Percentiles rank a stretch among this genome's conserved stretches.
These are phyloP conservation scores for Philereme vetulata DNA, from an alignment of 2,888 invertebrate genomes.

Conservation along the genomic window DNA sequence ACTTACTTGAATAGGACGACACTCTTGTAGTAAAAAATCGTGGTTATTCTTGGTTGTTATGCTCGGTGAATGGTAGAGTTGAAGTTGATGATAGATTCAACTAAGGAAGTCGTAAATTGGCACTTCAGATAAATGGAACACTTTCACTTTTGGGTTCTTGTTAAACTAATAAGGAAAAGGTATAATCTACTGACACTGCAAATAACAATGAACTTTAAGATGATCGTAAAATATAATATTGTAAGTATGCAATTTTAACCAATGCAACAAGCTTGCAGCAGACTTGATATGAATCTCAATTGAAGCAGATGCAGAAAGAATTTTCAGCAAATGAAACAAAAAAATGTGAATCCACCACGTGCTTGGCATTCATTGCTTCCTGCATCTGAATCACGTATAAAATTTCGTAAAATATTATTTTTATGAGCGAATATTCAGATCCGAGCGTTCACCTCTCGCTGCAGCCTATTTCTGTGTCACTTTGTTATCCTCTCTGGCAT, in stretches of 20 bases:
- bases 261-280: slow-evolving; percentile 7
- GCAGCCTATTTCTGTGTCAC: slow-evolving; percentile 49
- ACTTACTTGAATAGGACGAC: slow-evolving; percentile 35
- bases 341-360: slow-evolving; percentile 46
- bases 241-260: neutral
- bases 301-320: slow-evolving; percentile 15
- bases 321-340: slow-evolving; percentile 36
- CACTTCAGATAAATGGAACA: slow-evolving; percentile 27
- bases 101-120: slow-evolving; percentile 26
- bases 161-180: slow-evolving; percentile 24
- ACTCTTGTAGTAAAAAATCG: slow-evolving; percentile 31
- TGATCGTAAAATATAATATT: neutral
- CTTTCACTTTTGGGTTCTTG: slow-evolving; percentile 23
- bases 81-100: slow-evolving; percentile 14
- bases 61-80: slow-evolving; percentile 8
- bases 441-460: slow-evolving; percentile 34
- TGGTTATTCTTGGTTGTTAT: slow-evolving; percentile 25
- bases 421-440: slow-evolving; percentile 62
- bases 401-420: slow-evolving; percentile 42
- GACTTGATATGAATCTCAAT: slow-evolving; percentile 17
- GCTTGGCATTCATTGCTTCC: slow-evolving; percentile 58
- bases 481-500: slow-evolving; percentile 47
- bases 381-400: slow-evolving; percentile 38
- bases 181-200: neutral
- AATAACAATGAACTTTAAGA: neutral